Conservation (phyloP, 1,140 invertebrate species). For the Aporrectodea caliginosa region DNA sequence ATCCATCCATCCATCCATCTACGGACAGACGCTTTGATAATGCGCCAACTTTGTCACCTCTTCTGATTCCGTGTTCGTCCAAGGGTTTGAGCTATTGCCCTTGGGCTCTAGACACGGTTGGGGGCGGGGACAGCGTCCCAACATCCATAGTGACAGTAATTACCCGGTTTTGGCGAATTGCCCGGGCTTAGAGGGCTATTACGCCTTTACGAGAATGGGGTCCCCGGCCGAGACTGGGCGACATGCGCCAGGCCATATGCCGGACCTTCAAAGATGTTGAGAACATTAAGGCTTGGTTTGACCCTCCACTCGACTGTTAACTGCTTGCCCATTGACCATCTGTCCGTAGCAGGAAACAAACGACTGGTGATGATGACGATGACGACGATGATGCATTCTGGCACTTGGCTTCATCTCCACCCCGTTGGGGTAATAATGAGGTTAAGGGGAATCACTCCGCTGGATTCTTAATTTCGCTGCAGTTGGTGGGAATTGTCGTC, state of each 20-base stretch:
- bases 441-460: too few relatives aligned
- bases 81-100: neutral
- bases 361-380: neutral
- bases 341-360: neutral
- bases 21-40: neutral
- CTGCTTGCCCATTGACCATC: neutral
- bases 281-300: too few relatives aligned
- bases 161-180: neutral
- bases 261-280: too few relatives aligned
- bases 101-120: too few relatives aligned
- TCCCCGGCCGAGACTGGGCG: too few relatives aligned
- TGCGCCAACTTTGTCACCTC: neutral
- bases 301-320: neutral
- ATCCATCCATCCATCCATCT: neutral
- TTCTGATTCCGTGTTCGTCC: too few relatives aligned
- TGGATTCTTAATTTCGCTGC: too few relatives aligned
- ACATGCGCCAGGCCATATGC: too few relatives aligned
- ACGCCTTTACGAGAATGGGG: too few relatives aligned
- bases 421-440: neutral
- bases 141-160: neutral
- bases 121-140: neutral
- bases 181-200: too few relatives aligned
- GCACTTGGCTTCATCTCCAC: neutral
- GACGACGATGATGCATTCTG: neutral
- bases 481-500: too few relatives aligned